Evolutionary conservation across 2,888 invertebrate species (phyloP).

Genomic region (Altica lythri): DNA sequence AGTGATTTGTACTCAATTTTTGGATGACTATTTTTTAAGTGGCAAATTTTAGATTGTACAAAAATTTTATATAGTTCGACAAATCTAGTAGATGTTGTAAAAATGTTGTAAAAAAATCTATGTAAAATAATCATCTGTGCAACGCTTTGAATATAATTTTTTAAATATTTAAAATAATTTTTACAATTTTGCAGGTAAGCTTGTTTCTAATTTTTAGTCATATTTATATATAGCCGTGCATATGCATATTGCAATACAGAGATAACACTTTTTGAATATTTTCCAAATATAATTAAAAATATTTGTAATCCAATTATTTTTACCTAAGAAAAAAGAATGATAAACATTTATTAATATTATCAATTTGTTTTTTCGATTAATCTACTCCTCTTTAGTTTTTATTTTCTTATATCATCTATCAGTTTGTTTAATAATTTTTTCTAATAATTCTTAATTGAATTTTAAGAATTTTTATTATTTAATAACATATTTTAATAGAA

Average conservation of each 20-base stretch:
- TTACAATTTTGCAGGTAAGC: conserved; percentile 19
- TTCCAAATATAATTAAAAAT: conserved; percentile 12
- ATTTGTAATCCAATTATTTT: no score
- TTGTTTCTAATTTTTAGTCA: conserved; percentile 19
- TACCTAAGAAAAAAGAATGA: no score
- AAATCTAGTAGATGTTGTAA: conserved; percentile 16
- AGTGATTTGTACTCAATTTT: no score
- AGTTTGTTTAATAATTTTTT: no score
- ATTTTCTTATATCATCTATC: no score
- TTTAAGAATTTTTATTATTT: no score
- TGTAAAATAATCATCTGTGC: conserved; percentile 16
- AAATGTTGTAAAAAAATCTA: conserved; percentile 9
- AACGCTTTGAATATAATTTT: conserved; percentile 14
- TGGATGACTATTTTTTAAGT: conserved; percentile 10
- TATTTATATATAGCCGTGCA: conserved; percentile 46
- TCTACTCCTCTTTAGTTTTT: no score
- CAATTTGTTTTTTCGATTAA: no score
- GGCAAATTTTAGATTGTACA: conserved; percentile 21
- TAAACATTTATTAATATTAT: no score
- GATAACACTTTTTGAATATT: conserved; percentile 38
- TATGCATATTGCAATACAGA: conserved; percentile 39
- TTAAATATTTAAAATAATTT: conserved; percentile 16
- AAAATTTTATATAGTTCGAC: conserved; percentile 17
- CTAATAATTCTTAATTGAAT: no score
- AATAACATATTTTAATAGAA: no score